Evolutionary conservation across 1,140 invertebrate genomes (phyloP).

Genomic region (Drosophila lini): DNA sequence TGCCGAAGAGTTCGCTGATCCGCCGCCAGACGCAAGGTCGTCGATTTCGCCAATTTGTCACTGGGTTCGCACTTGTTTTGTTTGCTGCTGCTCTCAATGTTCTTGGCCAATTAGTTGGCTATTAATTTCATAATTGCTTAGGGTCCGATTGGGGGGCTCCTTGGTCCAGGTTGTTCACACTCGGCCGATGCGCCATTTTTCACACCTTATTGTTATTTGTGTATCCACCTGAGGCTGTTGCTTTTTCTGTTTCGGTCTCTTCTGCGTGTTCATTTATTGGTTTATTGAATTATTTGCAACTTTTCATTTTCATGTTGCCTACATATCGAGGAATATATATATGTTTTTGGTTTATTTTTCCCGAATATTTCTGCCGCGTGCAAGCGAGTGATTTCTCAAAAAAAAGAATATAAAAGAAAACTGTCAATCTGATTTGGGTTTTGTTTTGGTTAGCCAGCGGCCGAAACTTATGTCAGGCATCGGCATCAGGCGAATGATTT

Average conservation of each 20-base stretch:
- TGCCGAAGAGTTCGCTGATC: conserved; percentile 50
- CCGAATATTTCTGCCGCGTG: conserved; percentile 55
- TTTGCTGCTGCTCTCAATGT: conserved; percentile 35
- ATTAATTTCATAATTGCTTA: conserved; percentile 80
- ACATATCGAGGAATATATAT: conserved; percentile 10
- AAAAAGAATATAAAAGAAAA: conserved; percentile 12
- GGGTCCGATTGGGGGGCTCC: conserved; percentile 38
- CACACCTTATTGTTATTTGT: conserved; percentile 47
- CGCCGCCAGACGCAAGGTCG: conserved; percentile 44
- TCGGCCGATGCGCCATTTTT: conserved; percentile 44
- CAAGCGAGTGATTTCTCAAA: conserved; percentile 15
- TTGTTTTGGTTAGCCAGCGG: conserved; percentile 58
- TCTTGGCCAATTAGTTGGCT: conserved; percentile 73
- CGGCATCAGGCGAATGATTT: conserved; percentile 54
- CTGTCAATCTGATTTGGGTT: conserved; percentile 59
- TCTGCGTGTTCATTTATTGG: conserved; percentile 47
- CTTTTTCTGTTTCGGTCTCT: conserved; percentile 13
- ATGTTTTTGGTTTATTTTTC: conserved; percentile 24
- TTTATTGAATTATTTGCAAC: conserved; percentile 50
- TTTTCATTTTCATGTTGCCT: conserved; percentile 44
- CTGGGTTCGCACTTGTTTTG: conserved; percentile 9
- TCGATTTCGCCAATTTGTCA: conserved; percentile 45
- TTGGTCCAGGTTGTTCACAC: conserved; percentile 76
- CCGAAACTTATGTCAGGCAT: conserved; percentile 45
- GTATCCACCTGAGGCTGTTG: conserved; percentile 22